A percentile compares a stretch with the other conserved stretches of the same genome.
These are phyloP conservation scores for Psittacula echo DNA, from an alignment of 2,797 vertebrate species.

Conservation along the genomic window DNA sequence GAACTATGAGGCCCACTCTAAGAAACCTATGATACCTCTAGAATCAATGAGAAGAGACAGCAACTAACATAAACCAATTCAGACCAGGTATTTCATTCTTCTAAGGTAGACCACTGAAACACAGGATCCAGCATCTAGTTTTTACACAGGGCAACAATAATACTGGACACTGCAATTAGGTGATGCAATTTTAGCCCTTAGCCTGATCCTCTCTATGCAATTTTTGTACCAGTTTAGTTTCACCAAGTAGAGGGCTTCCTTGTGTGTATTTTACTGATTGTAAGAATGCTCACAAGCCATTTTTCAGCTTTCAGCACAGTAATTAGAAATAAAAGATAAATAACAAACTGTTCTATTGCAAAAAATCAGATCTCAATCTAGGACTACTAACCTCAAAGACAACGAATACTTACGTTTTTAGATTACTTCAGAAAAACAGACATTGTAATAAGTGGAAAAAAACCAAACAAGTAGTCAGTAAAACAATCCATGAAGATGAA, in stretches of 20 bases:
- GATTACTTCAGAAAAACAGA: background rate
- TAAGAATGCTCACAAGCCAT: background rate
- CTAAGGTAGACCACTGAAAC: background rate
- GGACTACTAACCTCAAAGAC: background rate
- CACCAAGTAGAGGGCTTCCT: background rate
- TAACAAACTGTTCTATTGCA: background rate
- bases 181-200: background rate
- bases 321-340: background rate
- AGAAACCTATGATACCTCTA: background rate
- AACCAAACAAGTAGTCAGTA: background rate
- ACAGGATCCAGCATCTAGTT: background rate
- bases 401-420: background rate
- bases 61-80: background rate
- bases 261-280: background rate
- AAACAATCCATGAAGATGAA: background rate
- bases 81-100: background rate
- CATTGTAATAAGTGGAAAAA: background rate
- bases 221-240: background rate
- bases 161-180: background rate
- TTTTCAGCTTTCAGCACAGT: background rate
- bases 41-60: background rate
- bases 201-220: background rate
- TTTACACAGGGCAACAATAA: fast-evolving
- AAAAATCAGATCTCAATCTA: background rate
- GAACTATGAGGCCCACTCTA: background rate